These are phyloP conservation scores for Tetramorium parvispinum DNA, from an alignment of 1,140 invertebrate species.

Conservation along the genomic window DNA sequence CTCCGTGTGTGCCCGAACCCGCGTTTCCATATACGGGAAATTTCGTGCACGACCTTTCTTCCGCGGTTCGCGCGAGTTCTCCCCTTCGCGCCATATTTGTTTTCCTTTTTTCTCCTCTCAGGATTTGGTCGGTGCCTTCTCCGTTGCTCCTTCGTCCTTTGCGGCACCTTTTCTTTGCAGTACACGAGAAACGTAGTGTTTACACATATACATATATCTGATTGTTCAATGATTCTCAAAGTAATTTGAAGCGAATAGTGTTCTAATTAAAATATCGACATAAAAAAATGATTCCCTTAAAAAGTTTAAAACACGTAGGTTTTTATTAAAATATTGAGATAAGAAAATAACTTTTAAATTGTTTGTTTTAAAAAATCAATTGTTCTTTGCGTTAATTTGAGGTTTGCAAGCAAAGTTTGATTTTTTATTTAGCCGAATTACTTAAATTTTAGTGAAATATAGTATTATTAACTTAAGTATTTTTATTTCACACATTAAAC, in stretches of 20 bases:
- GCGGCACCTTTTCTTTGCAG: background rate
- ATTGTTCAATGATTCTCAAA: background rate
- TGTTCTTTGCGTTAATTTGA: background rate
- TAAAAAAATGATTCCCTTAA: background rate
- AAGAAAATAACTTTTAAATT: background rate
- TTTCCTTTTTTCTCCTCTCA: conserved; percentile 30
- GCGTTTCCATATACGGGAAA: conserved; percentile 29
- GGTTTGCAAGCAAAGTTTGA: background rate
- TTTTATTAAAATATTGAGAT: background rate
- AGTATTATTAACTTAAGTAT: background rate
- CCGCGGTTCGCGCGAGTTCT: background rate
- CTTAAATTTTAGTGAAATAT: background rate
- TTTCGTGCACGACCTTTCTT: background rate
- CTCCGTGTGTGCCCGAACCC: background rate
- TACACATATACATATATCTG: background rate
- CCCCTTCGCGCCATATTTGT: conserved; percentile 50
- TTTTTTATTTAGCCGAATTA: background rate
- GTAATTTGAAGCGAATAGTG: background rate
- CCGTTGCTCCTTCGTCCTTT: background rate
- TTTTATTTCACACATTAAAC: background rate
- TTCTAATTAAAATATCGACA: background rate
- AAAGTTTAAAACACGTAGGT: background rate
- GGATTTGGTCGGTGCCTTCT: background rate
- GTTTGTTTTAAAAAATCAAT: background rate
- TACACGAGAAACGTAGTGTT: too few relatives aligned